Evolutionary conservation across 2,113 vertebrate species (phyloP).

Genomic region (Thamnaconus septentrionalis): DNA sequence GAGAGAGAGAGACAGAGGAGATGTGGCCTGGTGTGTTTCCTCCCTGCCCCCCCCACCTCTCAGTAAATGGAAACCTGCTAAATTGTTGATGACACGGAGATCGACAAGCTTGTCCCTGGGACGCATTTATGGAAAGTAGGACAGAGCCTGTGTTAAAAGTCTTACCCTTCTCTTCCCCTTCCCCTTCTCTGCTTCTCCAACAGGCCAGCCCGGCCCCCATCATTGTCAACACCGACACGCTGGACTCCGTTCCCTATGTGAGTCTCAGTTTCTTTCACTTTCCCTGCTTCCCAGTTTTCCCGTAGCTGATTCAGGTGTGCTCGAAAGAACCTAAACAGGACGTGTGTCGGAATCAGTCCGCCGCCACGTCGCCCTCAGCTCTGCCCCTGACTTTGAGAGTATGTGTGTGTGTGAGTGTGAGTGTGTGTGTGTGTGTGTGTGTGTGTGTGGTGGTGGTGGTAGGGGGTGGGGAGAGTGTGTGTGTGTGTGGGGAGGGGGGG

Average conservation of each 20-base stretch:
- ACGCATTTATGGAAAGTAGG: constrained; percentile 57
- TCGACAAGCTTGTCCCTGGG: constrained; percentile 30
- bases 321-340: no score
- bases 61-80: constrained; percentile 45
- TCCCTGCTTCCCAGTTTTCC: neutral
- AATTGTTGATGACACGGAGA: constrained; percentile 50
- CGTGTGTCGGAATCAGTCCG: no score
- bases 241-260: constrained; percentile 96
- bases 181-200: constrained; percentile 40
- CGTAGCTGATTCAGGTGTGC: no score
- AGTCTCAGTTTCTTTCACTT: constrained; percentile 64
- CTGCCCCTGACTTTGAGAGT: neutral
- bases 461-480: no score
- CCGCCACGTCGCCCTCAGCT: neutral
- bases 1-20: constrained; percentile 1
- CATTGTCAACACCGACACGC: constrained; percentile 96
- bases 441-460: neutral
- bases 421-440: no score
- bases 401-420: no score
- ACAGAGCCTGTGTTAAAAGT: constrained; percentile 2
- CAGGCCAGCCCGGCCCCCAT: constrained; percentile 95
- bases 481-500: no score
- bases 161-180: constrained; percentile 25
- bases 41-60: neutral
- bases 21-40: no score